Percentiles rank a stretch among this genome's conserved stretches.
phyloP scores from a whole-genome alignment of 1,140 invertebrate genomes.

The Dendroctonus valens region DNA sequence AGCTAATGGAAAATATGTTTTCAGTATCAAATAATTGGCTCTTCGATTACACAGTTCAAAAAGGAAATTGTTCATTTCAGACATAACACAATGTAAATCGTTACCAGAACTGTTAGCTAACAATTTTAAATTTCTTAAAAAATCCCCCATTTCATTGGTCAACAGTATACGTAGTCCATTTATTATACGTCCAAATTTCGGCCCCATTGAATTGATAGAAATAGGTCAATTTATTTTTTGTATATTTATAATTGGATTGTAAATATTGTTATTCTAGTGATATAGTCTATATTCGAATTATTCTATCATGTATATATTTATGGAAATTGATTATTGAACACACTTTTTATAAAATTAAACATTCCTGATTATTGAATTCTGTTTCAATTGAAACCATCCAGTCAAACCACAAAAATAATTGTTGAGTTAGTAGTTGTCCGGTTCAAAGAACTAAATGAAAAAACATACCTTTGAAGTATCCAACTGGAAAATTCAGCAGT shows the following conservation, averaged over 20 bases:
- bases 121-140: background rate
- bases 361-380: conserved; percentile 17
- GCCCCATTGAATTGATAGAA: conserved; percentile 1
- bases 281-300: conserved; percentile 49
- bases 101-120: background rate
- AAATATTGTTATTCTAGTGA: conserved; percentile 50
- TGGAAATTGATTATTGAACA: conserved; percentile 18
- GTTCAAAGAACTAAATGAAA: too few species aligned
- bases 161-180: conserved; percentile 15
- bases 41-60: background rate
- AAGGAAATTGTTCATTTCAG: too few species aligned
- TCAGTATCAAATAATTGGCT: background rate
- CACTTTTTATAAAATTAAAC: conserved; percentile 33
- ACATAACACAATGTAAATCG: background rate
- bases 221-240: conserved; percentile 34
- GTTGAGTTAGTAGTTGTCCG: too few species aligned
- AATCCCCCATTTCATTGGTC: background rate
- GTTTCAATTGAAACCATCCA: too few species aligned
- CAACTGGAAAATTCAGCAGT: too few species aligned
- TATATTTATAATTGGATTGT: conserved; percentile 41
- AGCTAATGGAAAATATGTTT: background rate
- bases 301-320: conserved; percentile 45
- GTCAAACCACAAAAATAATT: too few species aligned
- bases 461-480: too few species aligned
- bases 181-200: conserved; percentile 31